Conservation (phyloP, 2,797 vertebrate species). For the Lepilemur ruficaudatus region DNA sequence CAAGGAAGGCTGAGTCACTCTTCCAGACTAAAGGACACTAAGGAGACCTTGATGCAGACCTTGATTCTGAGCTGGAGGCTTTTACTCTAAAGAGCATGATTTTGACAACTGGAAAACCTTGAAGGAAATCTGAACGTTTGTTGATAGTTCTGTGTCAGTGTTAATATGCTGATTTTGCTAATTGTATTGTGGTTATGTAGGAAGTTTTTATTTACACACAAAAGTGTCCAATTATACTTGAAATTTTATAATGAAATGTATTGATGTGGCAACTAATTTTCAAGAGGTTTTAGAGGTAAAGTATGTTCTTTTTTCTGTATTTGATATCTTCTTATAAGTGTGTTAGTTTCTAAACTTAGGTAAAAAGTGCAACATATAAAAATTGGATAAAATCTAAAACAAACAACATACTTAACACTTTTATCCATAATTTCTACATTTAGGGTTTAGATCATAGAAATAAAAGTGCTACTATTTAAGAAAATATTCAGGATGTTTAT, state of each 20-base stretch:
- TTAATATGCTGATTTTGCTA: not conserved
- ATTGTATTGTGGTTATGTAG: not conserved
- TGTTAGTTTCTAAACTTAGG: not conserved
- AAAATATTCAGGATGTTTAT: not conserved
- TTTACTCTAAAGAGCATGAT: not conserved
- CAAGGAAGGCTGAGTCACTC: not conserved
- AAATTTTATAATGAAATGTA: slow-evolving; percentile 3
- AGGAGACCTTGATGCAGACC: not conserved
- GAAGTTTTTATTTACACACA: not conserved
- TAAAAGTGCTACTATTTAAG: not conserved
- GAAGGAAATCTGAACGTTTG: not conserved
- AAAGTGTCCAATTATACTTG: not conserved
- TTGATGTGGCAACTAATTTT: not conserved
- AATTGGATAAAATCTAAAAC: not conserved
- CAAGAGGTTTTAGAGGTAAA: not conserved
- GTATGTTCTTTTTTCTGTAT: not conserved
- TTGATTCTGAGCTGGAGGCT: not conserved
- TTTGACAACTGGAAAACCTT: not conserved
- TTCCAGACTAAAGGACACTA: not conserved
- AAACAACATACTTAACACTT: not conserved
- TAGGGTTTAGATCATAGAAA: not conserved
- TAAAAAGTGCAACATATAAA: not conserved
- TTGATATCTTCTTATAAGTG: not conserved
- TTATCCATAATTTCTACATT: not conserved
- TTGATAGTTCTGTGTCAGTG: not conserved